Conservation (phyloP, 2,797 vertebrate species). For the Myotis findleyi region DNA sequence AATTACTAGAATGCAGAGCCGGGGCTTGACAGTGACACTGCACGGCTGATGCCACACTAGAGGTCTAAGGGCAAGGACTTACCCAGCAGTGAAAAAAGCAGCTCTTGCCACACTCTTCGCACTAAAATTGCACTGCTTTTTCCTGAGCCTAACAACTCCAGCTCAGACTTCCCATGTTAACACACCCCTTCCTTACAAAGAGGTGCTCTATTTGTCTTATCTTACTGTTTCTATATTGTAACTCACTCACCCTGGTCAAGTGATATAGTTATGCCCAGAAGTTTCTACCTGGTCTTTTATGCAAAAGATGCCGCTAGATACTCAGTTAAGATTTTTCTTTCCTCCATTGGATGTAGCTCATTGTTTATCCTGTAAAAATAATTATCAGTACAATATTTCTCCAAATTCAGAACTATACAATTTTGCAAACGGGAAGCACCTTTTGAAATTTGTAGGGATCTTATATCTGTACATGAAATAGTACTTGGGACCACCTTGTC, state of each 20-base stretch:
- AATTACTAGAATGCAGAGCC: slow-evolving; percentile 37
- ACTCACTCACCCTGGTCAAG: neutral
- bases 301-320: neutral
- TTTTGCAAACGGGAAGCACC: neutral
- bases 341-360: slow-evolving; percentile 14
- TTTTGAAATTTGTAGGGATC: slow-evolving; percentile 38
- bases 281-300: slow-evolving; percentile 39
- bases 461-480: neutral
- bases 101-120: neutral
- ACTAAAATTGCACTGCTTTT: neutral
- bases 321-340: neutral
- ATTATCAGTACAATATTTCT: neutral
- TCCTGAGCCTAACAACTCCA: neutral
- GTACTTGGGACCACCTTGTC: neutral
- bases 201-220: neutral
- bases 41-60: neutral
- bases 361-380: neutral
- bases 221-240: neutral
- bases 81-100: neutral
- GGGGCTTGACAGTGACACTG: slow-evolving; percentile 4
- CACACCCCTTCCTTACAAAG: neutral
- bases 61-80: neutral
- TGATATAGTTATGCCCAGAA: neutral
- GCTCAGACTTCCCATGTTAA: neutral
- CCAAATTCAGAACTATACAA: neutral